Percentiles rank a stretch among this genome's conserved stretches.
Evolutionary conservation across 2,888 invertebrate species (phyloP).

Genomic region (Chaetoderma sp.): DNA sequence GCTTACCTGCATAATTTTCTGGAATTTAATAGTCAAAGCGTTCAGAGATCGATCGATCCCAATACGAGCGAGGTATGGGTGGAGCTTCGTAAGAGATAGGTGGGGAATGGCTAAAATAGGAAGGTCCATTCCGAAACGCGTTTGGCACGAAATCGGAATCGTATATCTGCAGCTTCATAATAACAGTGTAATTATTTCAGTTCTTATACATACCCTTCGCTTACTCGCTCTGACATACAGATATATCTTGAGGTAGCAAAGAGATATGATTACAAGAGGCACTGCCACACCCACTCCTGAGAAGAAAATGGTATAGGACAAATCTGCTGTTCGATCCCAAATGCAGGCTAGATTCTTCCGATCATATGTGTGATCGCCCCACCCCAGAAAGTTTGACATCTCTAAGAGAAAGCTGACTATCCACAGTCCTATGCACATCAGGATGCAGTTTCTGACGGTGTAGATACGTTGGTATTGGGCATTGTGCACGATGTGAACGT

Average conservation of each 20-base stretch:
- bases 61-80: too few species aligned
- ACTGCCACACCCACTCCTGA: slow-evolving; percentile 28
- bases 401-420: slow-evolving; percentile 36
- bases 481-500: slow-evolving; percentile 33
- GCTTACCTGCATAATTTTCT: too few species aligned
- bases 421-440: slow-evolving; percentile 37
- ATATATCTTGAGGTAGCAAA: slow-evolving; percentile 36
- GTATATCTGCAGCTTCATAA: too few species aligned
- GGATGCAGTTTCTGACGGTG: slow-evolving; percentile 27
- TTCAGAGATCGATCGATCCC: too few species aligned
- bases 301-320: slow-evolving; percentile 39
- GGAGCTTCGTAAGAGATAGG: too few species aligned
- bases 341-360: slow-evolving; percentile 39
- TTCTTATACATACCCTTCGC: too few species aligned
- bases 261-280: slow-evolving; percentile 30
- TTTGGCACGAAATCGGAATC: too few species aligned
- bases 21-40: too few species aligned
- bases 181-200: too few species aligned
- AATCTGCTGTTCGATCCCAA: slow-evolving; percentile 36
- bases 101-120: too few species aligned
- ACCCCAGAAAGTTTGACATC: slow-evolving; percentile 37
- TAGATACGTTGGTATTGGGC: slow-evolving; percentile 27
- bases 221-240: slow-evolving; percentile 21
- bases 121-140: too few species aligned
- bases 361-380: slow-evolving; percentile 42